These are phyloP conservation scores for Eristalis arbustorum DNA, from an alignment of 2,888 invertebrate species.

Conservation along the genomic window DNA sequence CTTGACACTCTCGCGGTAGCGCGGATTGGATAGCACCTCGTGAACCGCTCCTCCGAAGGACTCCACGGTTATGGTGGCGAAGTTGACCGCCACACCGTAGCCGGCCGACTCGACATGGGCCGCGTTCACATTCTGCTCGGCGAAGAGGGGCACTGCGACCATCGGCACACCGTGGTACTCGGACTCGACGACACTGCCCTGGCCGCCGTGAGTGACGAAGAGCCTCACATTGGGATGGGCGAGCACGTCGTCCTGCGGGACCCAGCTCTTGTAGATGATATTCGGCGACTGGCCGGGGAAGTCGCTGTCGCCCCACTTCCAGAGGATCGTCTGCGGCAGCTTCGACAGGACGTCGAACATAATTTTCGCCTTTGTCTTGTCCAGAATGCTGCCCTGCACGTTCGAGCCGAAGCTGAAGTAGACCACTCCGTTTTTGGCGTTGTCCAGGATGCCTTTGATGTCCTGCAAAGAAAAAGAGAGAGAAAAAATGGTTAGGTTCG, in stretches of 20 bases:
- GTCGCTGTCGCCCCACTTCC: constrained; percentile 84
- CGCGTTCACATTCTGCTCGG: constrained; percentile 89
- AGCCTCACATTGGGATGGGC: constrained; percentile 85
- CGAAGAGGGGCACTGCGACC: constrained; percentile 87
- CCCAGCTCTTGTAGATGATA: constrained; percentile 77
- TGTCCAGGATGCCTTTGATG: constrained; percentile 74
- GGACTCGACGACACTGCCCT: constrained; percentile 88
- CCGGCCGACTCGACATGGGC: constrained; percentile 87
- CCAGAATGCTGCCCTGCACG: constrained; percentile 71
- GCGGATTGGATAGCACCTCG: constrained; percentile 73
- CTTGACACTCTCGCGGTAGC: constrained; percentile 76
- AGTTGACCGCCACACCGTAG: constrained; percentile 72
- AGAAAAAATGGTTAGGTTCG: not conserved
- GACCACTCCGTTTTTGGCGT: constrained; percentile 77
- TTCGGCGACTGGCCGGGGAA: constrained; percentile 75
- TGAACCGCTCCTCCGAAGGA: constrained; percentile 68
- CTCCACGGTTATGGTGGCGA: constrained; percentile 67
- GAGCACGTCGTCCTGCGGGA: constrained; percentile 86
- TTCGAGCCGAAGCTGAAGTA: constrained; percentile 79
- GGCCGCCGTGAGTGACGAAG: constrained; percentile 80
- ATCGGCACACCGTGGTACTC: constrained; percentile 89
- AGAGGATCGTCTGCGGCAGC: constrained; percentile 83
- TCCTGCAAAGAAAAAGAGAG: constrained; percentile 67
- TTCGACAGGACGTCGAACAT: constrained; percentile 83
- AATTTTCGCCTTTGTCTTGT: constrained; percentile 80